Conservation (phyloP, 2,113 vertebrate species). For the Pseudopodoces humilis region DNA sequence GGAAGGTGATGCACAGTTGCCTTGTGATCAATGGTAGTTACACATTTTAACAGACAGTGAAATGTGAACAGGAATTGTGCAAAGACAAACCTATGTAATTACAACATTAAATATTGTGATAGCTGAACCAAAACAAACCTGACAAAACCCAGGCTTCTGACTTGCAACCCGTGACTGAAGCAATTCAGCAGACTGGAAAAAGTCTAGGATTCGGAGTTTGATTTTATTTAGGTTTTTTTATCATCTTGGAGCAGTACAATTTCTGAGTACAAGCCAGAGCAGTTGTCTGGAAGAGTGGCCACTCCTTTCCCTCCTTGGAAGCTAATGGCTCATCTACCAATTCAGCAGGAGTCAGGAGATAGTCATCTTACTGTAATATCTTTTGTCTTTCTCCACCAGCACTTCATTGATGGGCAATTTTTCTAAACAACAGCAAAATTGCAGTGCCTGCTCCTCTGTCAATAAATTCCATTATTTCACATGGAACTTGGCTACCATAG, state of each 20-base stretch:
- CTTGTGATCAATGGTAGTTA: background rate
- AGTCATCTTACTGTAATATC: slow-evolving; percentile 48
- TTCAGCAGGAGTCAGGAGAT: slow-evolving; percentile 58
- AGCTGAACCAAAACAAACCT: background rate
- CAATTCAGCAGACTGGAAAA: background rate
- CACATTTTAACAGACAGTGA: background rate
- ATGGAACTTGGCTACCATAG: slow-evolving; percentile 44
- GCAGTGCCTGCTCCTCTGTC: slow-evolving; percentile 62
- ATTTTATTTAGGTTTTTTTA: background rate
- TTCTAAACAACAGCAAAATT: slow-evolving; percentile 71
- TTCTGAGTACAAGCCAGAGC: background rate
- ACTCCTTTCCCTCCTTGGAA: background rate
- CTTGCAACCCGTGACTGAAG: background rate
- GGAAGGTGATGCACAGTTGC: background rate
- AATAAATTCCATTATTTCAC: slow-evolving; percentile 74
- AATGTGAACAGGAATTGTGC: background rate
- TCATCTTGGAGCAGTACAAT: background rate
- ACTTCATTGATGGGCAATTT: slow-evolving; percentile 73
- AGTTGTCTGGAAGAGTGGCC: slow-evolving; percentile 23
- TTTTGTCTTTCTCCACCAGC: slow-evolving; percentile 59
- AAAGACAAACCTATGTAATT: background rate
- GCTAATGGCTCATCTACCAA: slow-evolving; percentile 39
- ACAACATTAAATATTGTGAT: slow-evolving; percentile 6
- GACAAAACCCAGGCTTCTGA: background rate
- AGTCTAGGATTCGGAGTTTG: background rate